Percentiles rank a stretch among this genome's conserved stretches.
phyloP scores from a whole-genome alignment of 2,113 vertebrate genomes.

The Craseonycteris thonglongyai region DNA sequence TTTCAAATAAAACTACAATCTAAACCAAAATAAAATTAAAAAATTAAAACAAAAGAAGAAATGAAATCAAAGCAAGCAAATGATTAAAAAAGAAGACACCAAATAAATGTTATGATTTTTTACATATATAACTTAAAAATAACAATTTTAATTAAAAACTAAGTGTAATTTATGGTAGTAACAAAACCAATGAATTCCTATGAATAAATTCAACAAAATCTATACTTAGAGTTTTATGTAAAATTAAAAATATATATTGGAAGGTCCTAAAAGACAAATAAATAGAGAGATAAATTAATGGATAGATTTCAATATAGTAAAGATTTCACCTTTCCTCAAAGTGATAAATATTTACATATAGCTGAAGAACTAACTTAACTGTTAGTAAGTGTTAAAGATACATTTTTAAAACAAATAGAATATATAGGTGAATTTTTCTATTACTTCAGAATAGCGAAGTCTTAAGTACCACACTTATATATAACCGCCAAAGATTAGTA shows the following conservation, averaged over 20 bases:
- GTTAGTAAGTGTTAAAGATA: not conserved
- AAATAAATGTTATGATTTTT: not conserved
- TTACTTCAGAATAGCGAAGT: not conserved
- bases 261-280: not conserved
- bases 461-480: not conserved
- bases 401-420: not conserved
- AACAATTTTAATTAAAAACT: not conserved
- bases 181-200: not conserved
- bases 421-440: not conserved
- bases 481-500: not conserved
- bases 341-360: not conserved
- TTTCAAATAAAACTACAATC: not conserved
- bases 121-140: not conserved
- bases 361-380: not conserved
- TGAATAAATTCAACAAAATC: not conserved
- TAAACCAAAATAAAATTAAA: not conserved
- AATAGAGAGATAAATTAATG: not conserved
- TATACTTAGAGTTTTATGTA: not conserved
- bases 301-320: not conserved
- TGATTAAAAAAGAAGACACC: not conserved
- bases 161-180: not conserved
- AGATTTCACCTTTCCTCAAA: not conserved
- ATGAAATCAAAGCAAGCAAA: not conserved
- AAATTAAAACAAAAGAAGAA: not conserved
- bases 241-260: not conserved